These are phyloP conservation scores for Parnassius apollo DNA, from an alignment of 2,888 invertebrate species.

Conservation along the genomic window DNA sequence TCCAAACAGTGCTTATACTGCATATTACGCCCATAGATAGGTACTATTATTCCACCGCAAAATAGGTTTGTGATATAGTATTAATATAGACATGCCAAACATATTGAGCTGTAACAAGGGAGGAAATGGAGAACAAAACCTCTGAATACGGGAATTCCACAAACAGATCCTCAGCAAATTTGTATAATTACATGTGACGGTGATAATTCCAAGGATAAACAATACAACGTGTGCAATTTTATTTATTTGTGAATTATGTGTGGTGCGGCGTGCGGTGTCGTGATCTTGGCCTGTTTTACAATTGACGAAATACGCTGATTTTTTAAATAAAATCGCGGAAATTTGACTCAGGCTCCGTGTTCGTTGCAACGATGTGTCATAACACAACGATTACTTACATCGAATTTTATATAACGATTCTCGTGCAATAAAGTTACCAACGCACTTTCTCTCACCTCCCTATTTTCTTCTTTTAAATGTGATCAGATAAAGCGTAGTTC, in stretches of 20 bases:
- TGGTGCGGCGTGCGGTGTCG: slow-evolving; percentile 5
- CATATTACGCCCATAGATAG: slow-evolving; percentile 76
- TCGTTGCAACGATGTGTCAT: slow-evolving; percentile 10
- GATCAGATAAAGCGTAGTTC: too few relatives aligned
- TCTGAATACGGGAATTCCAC: slow-evolving; percentile 10
- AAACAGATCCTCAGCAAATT: background rate
- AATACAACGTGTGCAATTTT: background rate
- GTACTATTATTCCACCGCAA: slow-evolving; percentile 28
- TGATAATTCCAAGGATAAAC: background rate
- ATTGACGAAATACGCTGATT: slow-evolving; percentile 23
- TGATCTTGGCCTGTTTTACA: slow-evolving; percentile 15
- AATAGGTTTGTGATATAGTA: slow-evolving; percentile 30
- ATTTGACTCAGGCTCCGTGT: slow-evolving; percentile 8
- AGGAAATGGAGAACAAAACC: slow-evolving; percentile 4
- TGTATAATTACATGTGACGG: background rate
- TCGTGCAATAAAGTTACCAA: slow-evolving; percentile 20
- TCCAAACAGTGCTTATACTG: slow-evolving; percentile 69
- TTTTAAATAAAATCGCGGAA: slow-evolving; percentile 25
- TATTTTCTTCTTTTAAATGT: background rate
- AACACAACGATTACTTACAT: slow-evolving; percentile 20
- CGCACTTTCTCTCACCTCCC: slow-evolving; percentile 1
- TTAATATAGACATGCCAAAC: slow-evolving; percentile 26
- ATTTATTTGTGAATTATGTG: slow-evolving; percentile 1
- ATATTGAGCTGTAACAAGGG: slow-evolving; percentile 30
- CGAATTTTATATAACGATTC: slow-evolving; percentile 21